phyloP scores from a whole-genome alignment of 1,140 invertebrate genomes.

The Wiebesia pumilae region DNA sequence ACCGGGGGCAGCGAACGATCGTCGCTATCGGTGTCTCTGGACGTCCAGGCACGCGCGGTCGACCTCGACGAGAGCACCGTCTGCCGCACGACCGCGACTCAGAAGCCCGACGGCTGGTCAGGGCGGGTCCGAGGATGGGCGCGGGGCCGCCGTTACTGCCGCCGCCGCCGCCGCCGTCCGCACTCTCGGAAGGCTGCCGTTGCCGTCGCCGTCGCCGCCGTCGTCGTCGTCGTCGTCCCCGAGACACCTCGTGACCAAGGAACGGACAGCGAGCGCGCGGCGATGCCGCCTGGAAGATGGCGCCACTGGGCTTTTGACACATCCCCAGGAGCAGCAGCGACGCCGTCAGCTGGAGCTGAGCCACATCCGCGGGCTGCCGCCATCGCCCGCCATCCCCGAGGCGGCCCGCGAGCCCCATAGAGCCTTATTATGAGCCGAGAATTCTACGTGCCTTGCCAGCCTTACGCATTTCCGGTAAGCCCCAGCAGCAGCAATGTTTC shows the following conservation, averaged over 20 bases:
- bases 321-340: slow-evolving; percentile 52
- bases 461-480: slow-evolving; percentile 71
- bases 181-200: not conserved
- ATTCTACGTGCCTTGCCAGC: slow-evolving; percentile 70
- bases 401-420: not conserved
- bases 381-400: not conserved
- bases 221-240: not conserved
- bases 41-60: no score
- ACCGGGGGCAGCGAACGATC: not conserved
- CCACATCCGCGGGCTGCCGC: not conserved
- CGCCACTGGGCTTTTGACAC: slow-evolving; percentile 70
- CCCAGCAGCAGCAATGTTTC: not conserved
- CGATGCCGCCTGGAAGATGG: slow-evolving; percentile 63
- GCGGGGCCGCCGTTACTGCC: not conserved
- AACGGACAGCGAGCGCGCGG: not conserved
- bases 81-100: not conserved
- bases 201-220: not conserved
- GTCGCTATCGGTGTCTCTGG: not conserved
- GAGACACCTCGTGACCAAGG: slow-evolving; percentile 34
- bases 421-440: slow-evolving; percentile 71
- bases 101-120: no score
- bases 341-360: slow-evolving; percentile 28
- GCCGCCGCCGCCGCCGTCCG: no score
- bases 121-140: not conserved
- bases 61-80: not conserved